Percentiles rank a stretch among this genome's conserved stretches.
Conservation (phyloP, 2,113 vertebrate species). For the Pseudorectes ferrugineus region DNA sequence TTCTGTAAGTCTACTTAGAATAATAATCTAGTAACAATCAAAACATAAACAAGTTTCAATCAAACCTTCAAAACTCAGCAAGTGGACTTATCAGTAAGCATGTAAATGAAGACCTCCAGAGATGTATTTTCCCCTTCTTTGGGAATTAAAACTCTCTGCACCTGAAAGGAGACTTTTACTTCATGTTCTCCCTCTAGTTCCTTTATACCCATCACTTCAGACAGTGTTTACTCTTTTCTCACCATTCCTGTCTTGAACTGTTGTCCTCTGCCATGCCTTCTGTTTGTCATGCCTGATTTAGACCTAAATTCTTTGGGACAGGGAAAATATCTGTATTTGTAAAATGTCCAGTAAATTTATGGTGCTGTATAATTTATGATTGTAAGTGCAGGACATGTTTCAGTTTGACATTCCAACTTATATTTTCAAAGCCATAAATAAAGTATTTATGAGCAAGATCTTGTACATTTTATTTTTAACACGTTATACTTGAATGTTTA, state of each 20-base stretch:
- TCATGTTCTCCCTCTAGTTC: background rate
- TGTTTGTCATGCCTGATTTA: constrained; percentile 24
- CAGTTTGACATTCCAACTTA: constrained; percentile 23
- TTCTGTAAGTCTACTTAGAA: background rate
- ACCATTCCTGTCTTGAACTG: background rate
- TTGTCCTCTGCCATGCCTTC: background rate
- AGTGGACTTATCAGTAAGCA: background rate
- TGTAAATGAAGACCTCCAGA: background rate
- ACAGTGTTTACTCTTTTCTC: background rate
- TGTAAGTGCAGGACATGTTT: constrained; percentile 24
- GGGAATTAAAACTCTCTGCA: background rate
- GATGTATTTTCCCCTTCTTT: background rate
- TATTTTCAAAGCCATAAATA: constrained; percentile 59
- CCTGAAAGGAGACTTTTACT: background rate
- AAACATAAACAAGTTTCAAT: background rate
- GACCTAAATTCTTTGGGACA: background rate
- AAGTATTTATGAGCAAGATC: constrained; percentile 39
- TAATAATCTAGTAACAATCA: background rate
- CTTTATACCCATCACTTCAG: background rate
- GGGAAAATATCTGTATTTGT: constrained; percentile 27
- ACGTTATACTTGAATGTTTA: constrained; percentile 8
- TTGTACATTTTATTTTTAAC: constrained; percentile 40
- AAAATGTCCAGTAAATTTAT: constrained; percentile 39
- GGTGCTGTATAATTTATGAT: constrained; percentile 21
- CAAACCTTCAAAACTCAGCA: background rate